Conservation (phyloP, 2,888 invertebrate genomes). For the Sthenelais limicola region DNA sequence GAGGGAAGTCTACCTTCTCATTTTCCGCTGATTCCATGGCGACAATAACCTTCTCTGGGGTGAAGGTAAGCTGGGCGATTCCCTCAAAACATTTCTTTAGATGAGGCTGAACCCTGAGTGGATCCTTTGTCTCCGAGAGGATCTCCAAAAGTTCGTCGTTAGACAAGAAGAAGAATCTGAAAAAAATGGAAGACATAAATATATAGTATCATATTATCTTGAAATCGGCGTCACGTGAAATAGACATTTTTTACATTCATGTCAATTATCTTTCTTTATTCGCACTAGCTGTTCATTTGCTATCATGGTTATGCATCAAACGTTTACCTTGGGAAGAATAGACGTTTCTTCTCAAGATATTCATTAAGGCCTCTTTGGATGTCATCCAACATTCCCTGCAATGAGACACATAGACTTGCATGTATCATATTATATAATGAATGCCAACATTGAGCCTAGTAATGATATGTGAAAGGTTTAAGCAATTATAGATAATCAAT, state of each 20-base stretch:
- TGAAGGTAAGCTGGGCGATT: constrained; percentile 68
- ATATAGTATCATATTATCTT: neutral
- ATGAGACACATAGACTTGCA: too few relatives aligned
- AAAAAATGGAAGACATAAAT: neutral
- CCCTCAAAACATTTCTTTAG: constrained; percentile 73
- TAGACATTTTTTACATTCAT: neutral
- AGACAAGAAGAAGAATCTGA: constrained; percentile 71
- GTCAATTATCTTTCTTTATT: too few relatives aligned
- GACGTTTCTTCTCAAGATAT: constrained; percentile 71
- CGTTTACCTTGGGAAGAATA: constrained; percentile 70
- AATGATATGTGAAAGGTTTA: too few relatives aligned
- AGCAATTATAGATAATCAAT: too few relatives aligned
- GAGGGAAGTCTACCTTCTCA: constrained; percentile 66
- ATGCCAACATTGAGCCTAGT: too few relatives aligned
- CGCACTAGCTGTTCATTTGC: too few relatives aligned
- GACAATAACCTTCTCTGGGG: constrained; percentile 64
- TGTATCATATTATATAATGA: too few relatives aligned
- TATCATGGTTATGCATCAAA: too few relatives aligned
- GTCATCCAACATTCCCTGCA: constrained; percentile 70
- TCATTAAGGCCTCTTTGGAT: constrained; percentile 71
- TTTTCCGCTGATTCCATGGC: constrained; percentile 72
- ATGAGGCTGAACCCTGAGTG: constrained; percentile 72
- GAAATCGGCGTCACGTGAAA: neutral
- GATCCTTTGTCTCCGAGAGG: constrained; percentile 71
- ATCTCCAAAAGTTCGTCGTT: constrained; percentile 72